A percentile compares a stretch with the other conserved stretches of the same genome.
phyloP scores from a whole-genome alignment of 1,140 invertebrate genomes.

The Muscidifurax raptorellus region DNA sequence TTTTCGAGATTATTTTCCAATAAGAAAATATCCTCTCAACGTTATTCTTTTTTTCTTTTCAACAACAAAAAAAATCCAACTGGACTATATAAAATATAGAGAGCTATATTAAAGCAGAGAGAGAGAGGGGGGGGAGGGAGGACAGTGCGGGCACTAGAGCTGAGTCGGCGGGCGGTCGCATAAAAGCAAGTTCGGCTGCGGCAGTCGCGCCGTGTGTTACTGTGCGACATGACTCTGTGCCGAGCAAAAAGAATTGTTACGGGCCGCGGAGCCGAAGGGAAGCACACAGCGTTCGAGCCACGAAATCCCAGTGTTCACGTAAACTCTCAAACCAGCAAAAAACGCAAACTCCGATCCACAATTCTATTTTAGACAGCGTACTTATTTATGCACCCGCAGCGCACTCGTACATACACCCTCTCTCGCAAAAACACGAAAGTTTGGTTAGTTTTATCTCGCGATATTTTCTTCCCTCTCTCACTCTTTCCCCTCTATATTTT shows the following conservation, averaged over 20 bases:
- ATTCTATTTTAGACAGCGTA: not conserved
- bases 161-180: too few species aligned
- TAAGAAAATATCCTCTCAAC: too few species aligned
- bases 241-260: not conserved
- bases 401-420: not conserved
- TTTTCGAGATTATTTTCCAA: too few species aligned
- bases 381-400: not conserved
- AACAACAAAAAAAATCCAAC: too few species aligned
- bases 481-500: not conserved
- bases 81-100: too few species aligned
- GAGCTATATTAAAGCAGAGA: too few species aligned
- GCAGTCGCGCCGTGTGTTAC: not conserved
- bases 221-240: constrained; percentile 7
- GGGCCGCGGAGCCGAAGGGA: not conserved
- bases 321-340: not conserved
- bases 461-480: not conserved
- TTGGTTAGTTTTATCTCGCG: constrained; percentile 29
- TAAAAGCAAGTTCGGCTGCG: not conserved
- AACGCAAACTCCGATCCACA: not conserved
- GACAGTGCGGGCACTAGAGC: too few species aligned
- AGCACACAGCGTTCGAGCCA: not conserved
- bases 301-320: not conserved
- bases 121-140: too few species aligned
- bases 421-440: not conserved
- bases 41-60: too few species aligned